A percentile compares a stretch with the other conserved stretches of the same genome.
phyloP scores from a whole-genome alignment of 2,888 invertebrate species.

The Calliopum simillimum region DNA sequence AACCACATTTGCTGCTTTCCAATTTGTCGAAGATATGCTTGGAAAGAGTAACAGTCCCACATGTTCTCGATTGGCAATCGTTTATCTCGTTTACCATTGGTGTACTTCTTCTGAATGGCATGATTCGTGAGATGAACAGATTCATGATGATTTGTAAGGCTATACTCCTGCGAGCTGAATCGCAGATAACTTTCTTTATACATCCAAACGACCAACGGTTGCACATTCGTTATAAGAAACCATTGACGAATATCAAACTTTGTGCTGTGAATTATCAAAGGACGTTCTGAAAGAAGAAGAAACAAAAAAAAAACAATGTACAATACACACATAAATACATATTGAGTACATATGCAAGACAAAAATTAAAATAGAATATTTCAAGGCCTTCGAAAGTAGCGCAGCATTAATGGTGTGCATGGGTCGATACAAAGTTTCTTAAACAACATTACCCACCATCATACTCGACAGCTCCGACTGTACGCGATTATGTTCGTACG shows the following conservation, averaged over 20 bases:
- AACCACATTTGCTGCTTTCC: slow-evolving; percentile 86
- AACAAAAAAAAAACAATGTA: slow-evolving; percentile 25
- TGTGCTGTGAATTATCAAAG: slow-evolving; percentile 87
- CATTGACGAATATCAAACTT: slow-evolving; percentile 97
- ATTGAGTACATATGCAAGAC: background rate
- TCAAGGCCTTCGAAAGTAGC: background rate
- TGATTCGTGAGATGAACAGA: slow-evolving; percentile 94
- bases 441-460: no score
- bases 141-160: slow-evolving; percentile 88
- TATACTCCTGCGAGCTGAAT: slow-evolving; percentile 92
- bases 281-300: slow-evolving; percentile 77
- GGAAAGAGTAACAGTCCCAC: slow-evolving; percentile 92
- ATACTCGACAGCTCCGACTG: no score
- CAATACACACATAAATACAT: background rate
- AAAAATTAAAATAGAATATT: background rate
- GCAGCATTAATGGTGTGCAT: background rate
- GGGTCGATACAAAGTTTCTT: no score
- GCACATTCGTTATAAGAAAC: slow-evolving; percentile 92
- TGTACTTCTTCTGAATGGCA: slow-evolving; percentile 91
- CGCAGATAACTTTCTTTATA: slow-evolving; percentile 93
- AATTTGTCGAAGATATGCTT: slow-evolving; percentile 70
- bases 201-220: slow-evolving; percentile 92
- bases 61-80: slow-evolving; percentile 90
- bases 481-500: no score
- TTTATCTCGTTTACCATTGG: slow-evolving; percentile 77